These are phyloP conservation scores for Dolichomitus sp. DNA, from an alignment of 2,888 invertebrate genomes.

Conservation along the genomic window DNA sequence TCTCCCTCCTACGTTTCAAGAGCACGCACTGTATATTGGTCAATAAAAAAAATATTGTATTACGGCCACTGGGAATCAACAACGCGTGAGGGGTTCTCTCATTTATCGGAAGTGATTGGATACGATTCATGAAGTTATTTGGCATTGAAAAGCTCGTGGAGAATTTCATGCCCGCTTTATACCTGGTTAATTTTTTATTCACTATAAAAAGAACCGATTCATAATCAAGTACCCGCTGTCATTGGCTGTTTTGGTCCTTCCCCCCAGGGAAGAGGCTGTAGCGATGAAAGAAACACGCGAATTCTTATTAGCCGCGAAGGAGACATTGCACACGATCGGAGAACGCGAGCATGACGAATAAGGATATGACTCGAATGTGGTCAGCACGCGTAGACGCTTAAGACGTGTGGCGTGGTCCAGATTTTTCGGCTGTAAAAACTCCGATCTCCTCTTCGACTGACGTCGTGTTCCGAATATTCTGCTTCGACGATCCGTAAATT, in stretches of 20 bases:
- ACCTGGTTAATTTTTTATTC: constrained; percentile 25
- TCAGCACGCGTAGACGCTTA: constrained; percentile 31
- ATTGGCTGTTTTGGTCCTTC: constrained; percentile 1
- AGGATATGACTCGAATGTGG: constrained; percentile 67
- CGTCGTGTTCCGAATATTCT: constrained; percentile 19
- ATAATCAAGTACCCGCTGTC: constrained; percentile 48
- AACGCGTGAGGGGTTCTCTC: constrained; percentile 14
- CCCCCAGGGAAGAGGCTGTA: neutral
- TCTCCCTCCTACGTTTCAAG: neutral
- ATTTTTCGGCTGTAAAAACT: constrained; percentile 69
- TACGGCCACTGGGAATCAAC: constrained; percentile 2
- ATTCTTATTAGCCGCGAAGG: constrained; percentile 70
- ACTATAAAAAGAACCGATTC: constrained; percentile 43
- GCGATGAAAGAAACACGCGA: constrained; percentile 61
- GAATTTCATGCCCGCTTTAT: neutral
- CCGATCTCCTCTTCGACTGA: constrained; percentile 26
- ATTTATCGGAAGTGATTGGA: constrained; percentile 56
- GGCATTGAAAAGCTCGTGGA: constrained; percentile 25
- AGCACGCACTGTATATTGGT: constrained; percentile 8
- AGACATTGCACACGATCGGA: constrained; percentile 41
- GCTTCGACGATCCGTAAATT: constrained; percentile 49
- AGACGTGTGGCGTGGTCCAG: constrained; percentile 53
- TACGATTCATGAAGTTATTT: constrained; percentile 55
- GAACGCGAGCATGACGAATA: constrained; percentile 72
- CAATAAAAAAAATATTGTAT: constrained; percentile 39